Evolutionary conservation across 2,113 vertebrate species (phyloP), one percentile per base, ranked within the genome.

Genomic region (Spheniscus mendiculus): DNA sequence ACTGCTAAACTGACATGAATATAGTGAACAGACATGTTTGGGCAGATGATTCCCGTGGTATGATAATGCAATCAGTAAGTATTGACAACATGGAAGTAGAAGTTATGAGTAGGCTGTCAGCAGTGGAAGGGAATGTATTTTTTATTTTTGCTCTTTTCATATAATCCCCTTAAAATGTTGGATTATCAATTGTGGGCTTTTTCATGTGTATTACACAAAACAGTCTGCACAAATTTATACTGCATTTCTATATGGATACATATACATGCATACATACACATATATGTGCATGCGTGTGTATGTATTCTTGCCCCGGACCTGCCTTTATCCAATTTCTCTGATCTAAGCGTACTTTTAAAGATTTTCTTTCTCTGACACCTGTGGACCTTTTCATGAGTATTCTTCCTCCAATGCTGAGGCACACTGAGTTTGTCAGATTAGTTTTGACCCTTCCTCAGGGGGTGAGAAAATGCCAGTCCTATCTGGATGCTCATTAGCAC

Each of bases 401-500:
- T 90, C 49, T 91, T 93, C 34, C 27, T 85, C 56, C 69, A 72
- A 5, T 52, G 67, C 76, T 88, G 78, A 63, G 49, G 45, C 86
- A 92, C 36, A 88, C 65, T 90, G 89, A 71, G 77, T 94, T 97
- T 94, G 67, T 94, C 94, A 87, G 70, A 89, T 74, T 93, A 92
- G n/a, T 91, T 89, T 30, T 92, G 95, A 96, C 95, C 96, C 96
- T 93, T 95, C 59, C 92, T 91, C 77, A 90, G 92, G 71, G 66
- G 86, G 81, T 59, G n/a, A 89, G 84, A 94, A 90, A 91, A 93
- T 84, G 34, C 26, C 90, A 71, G 26, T 93, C 67, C 85, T 93
- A 63, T 89, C 88, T 92, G 70, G 90, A 92, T 93, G 95, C 93
- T 97, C 95, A 95, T 97, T 98, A 97, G 72, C 77, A 89, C 97